Conservation (phyloP, 2,888 invertebrate genomes). For the Hololepta plana region DNA sequence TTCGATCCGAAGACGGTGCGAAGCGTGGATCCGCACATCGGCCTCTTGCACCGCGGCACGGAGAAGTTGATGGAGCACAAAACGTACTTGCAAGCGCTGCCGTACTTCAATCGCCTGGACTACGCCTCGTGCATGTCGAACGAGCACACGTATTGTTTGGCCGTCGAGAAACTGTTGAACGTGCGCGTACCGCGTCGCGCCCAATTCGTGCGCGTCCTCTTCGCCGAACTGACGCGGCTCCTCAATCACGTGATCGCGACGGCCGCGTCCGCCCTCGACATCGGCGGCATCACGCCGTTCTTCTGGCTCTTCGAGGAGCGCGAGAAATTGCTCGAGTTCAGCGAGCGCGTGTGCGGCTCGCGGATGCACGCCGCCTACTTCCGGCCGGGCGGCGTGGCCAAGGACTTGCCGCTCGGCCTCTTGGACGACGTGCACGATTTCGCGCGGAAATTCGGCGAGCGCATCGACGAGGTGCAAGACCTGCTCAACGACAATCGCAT, state of each 20-base stretch:
- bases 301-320: conserved; percentile 86
- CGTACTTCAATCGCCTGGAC: conserved; percentile 76
- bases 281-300: conserved; percentile 75
- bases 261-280: conserved; percentile 57
- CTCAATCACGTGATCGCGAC: conserved; percentile 66
- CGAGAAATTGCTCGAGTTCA: conserved; percentile 72
- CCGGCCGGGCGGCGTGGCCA: conserved; percentile 63
- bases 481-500: conserved; percentile 57
- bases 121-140: conserved; percentile 74
- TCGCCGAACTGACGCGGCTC: conserved; percentile 53
- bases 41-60: conserved; percentile 71
- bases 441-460: conserved; percentile 42
- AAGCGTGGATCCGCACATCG: conserved; percentile 69
- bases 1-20: conserved; percentile 52
- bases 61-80: conserved; percentile 84
- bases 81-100: conserved; percentile 67
- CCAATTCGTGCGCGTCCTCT: conserved; percentile 32
- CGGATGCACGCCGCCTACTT: conserved; percentile 71
- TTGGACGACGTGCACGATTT: conserved; percentile 66
- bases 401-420: conserved; percentile 55
- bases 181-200: conserved; percentile 23
- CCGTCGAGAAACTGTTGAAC: conserved; percentile 67
- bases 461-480: conserved; percentile 76
- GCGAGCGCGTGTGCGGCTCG: conserved; percentile 66
- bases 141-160: conserved; percentile 60